phyloP scores from a whole-genome alignment of 2,888 invertebrate genomes.

The Busseola fusca region DNA sequence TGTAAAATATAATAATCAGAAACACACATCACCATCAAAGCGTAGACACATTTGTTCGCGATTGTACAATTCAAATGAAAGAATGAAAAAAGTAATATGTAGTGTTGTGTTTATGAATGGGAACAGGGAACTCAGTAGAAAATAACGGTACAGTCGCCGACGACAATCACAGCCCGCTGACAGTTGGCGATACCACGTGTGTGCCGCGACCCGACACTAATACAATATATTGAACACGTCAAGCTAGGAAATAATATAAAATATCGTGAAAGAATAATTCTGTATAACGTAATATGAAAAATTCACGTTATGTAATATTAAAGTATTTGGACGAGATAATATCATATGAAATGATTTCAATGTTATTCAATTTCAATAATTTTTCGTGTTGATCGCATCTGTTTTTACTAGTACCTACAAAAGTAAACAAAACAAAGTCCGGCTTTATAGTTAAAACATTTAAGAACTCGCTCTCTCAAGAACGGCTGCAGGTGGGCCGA shows the following conservation, averaged over 20 bases:
- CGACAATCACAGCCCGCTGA: conserved; percentile 68
- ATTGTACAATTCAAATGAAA: conserved; percentile 45
- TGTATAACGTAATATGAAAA: conserved; percentile 28
- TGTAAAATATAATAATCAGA: not conserved
- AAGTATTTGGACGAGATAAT: not conserved
- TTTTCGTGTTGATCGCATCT: not conserved
- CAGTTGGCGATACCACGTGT: conserved; percentile 67
- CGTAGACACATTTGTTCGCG: conserved; percentile 20
- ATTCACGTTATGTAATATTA: conserved; percentile 8
- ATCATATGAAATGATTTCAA: not conserved
- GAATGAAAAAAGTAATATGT: conserved; percentile 52
- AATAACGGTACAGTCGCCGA: conserved; percentile 54
- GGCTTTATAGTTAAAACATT: too few species aligned
- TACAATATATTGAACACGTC: conserved; percentile 79
- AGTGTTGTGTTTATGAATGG: conserved; percentile 52
- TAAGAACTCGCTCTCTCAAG: too few species aligned
- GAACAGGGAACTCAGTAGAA: conserved; percentile 42
- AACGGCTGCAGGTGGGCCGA: too few species aligned
- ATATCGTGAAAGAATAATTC: conserved; percentile 54
- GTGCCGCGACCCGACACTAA: conserved; percentile 77
- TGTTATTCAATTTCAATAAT: not conserved
- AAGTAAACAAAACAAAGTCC: too few species aligned
- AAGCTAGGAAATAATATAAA: conserved; percentile 64
- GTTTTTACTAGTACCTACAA: not conserved
- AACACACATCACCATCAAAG: conserved; percentile 11